Base-by-base conservation (phyloP, 2,888 invertebrate species). In the Cryptosula pallasiana region DNA sequence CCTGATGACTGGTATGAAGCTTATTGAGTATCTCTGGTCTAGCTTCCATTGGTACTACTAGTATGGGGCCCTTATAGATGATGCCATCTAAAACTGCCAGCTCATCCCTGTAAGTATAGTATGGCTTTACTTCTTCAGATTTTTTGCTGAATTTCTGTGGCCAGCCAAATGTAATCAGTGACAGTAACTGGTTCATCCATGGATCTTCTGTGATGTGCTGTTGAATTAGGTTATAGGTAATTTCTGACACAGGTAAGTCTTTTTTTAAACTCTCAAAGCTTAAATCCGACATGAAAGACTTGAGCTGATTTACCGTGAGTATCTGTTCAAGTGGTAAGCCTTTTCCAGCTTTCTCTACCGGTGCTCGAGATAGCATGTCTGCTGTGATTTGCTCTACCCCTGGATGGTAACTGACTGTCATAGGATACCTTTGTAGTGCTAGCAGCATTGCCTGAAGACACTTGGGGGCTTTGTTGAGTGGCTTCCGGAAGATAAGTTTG, bases 401-500 rank as follows among this genome's bases (percentile, higher is more conserved):
- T 5, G 55, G 55, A 23, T 25, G 16, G 55, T 55, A 55, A 16
- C 3, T n/a, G 3, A 63, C 63, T 9, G 13, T 63, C 29, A 29
- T 63, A 5, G 63, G 32, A 63, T 63, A 63, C 3, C 63, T 5
- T 32, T 63, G 27, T 5, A 63, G 63, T 13, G 63, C 29, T 13
- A 32, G n/a, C 27, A 63, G 63, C 63, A 63, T 63, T 3, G 63
- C 25, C 34, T 63, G 63, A 5, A 63, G 32, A 16, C 63, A 13
- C 34, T n/a, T n/a, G n/a, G n/a, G n/a, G n/a, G n/a, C n/a, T n/a
- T n/a, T n/a, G n/a, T n/a, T n/a, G n/a, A n/a, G 2, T 63, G 63
- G 63, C 63, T 63, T 63, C 13, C 2, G 20, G 32, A 63, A 63
- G 13, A 63, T 63, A 5, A n/a, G 63, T 32, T 63, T 32, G 27